These are phyloP conservation scores for Pelodiscus sinensis DNA, from an alignment of 2,113 vertebrate species.

Conservation along the genomic window DNA sequence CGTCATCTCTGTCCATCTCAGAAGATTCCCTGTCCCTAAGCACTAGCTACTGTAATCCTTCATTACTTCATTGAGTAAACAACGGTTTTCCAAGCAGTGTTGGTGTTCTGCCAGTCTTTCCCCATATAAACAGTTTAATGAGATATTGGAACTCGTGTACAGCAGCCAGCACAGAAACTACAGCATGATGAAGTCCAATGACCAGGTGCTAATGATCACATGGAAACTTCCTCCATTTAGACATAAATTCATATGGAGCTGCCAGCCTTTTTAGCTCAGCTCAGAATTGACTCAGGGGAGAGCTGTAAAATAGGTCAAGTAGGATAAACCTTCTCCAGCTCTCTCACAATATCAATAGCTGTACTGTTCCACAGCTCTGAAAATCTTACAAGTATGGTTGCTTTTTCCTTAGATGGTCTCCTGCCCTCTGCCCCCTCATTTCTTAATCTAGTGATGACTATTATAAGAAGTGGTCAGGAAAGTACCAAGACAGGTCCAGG, in stretches of 20 bases:
- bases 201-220: background rate
- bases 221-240: background rate
- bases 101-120: background rate
- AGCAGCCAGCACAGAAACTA: background rate
- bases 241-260: background rate
- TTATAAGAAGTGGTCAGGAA: background rate
- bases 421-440: background rate
- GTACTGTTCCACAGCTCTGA: background rate
- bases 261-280: background rate
- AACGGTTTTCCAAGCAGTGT: background rate
- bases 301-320: conserved; percentile 31
- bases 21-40: background rate
- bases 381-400: background rate
- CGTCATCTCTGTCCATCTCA: background rate
- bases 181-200: background rate
- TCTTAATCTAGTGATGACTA: conserved; percentile 9
- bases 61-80: background rate
- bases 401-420: no score
- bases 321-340: background rate
- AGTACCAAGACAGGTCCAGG: background rate
- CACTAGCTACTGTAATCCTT: background rate
- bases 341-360: conserved; percentile 13
- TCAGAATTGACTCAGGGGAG: conserved; percentile 1
- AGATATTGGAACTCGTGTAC: background rate
- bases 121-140: conserved; percentile 23